Evolutionary conservation across 2,113 vertebrate genomes (phyloP).

Genomic region (Diphyllodes magnificus): DNA sequence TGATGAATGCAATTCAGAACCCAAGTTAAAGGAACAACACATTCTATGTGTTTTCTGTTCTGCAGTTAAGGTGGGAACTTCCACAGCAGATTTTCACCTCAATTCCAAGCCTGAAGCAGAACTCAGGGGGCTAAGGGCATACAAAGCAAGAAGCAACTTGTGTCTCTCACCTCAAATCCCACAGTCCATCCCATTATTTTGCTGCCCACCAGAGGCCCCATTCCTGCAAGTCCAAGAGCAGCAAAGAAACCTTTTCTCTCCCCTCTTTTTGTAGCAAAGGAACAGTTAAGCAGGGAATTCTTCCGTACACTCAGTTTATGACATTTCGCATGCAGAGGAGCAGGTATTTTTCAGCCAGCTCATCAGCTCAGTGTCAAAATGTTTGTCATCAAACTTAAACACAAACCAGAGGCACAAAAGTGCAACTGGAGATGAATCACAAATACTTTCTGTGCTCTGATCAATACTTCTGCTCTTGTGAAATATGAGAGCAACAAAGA

Average conservation of each 20-base stretch:
- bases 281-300: background rate
- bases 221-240: background rate
- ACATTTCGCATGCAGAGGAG: background rate
- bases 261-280: background rate
- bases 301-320: background rate
- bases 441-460: background rate
- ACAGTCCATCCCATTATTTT: fast-evolving
- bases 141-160: background rate
- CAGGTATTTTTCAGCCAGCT: background rate
- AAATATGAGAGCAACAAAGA: slow-evolving; percentile 28
- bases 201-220: background rate
- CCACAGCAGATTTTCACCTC: background rate
- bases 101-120: background rate
- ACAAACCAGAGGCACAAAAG: background rate
- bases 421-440: background rate
- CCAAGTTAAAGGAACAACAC: fast-evolving
- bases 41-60: fast-evolving
- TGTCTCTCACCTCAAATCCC: background rate
- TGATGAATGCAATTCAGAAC: background rate
- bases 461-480: slow-evolving; percentile 16
- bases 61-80: background rate
- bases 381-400: background rate
- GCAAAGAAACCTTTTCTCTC: background rate
- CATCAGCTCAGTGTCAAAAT: background rate
- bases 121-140: fast-evolving